A percentile compares a stretch with the other conserved stretches of the same genome.
Conservation (phyloP, 2,888 invertebrate genomes). For the Amaurobius ferox region DNA sequence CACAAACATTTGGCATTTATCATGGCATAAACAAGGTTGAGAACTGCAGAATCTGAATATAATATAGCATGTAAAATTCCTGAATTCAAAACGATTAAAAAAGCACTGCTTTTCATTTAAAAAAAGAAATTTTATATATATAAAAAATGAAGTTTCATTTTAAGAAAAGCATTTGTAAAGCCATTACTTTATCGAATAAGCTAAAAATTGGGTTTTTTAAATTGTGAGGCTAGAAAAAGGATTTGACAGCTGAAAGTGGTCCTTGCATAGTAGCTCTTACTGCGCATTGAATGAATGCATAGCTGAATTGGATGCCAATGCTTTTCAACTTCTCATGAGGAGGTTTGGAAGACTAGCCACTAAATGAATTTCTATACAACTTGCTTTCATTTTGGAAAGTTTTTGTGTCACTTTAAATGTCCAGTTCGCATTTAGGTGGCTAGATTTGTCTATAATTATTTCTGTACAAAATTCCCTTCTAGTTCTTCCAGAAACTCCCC, state of each 20-base stretch:
- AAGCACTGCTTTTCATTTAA: too few species aligned
- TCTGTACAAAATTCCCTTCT: constrained; percentile 63
- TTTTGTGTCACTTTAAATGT: constrained; percentile 28
- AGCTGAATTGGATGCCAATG: constrained; percentile 38
- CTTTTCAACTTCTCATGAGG: constrained; percentile 39
- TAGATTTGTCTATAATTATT: constrained; percentile 57
- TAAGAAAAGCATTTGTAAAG: neutral
- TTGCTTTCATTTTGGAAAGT: constrained; percentile 50
- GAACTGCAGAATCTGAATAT: too few species aligned
- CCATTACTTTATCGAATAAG: neutral
- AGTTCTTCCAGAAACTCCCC: constrained; percentile 59
- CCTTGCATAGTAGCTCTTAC: constrained; percentile 42
- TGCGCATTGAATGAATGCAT: constrained; percentile 41
- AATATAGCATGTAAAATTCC: too few species aligned
- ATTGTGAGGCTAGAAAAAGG: constrained; percentile 1
- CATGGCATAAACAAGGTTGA: too few species aligned
- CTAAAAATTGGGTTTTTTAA: constrained; percentile 1
- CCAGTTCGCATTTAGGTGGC: constrained; percentile 57
- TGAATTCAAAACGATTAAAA: too few species aligned
- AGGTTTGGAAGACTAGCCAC: constrained; percentile 64
- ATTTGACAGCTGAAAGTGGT: constrained; percentile 40
- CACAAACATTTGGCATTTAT: too few species aligned
- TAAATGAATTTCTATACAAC: constrained; percentile 59
- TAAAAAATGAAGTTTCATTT: too few species aligned
- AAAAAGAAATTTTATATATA: too few species aligned